Percentiles rank a stretch among this genome's conserved stretches.
phyloP scores from a whole-genome alignment of 2,113 vertebrate genomes.

The Solenodon paradoxus region DNA sequence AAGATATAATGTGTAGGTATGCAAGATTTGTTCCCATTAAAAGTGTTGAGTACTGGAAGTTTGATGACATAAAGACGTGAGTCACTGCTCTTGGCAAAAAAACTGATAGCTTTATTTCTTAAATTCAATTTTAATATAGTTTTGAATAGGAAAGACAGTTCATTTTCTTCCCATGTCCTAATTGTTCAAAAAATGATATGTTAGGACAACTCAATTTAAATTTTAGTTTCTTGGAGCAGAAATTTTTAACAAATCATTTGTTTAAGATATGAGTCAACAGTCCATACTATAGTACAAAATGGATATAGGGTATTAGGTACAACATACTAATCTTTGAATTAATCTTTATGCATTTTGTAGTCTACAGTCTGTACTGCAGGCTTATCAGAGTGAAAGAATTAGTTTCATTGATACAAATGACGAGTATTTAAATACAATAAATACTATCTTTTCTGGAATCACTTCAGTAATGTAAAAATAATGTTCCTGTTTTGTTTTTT shows the following conservation, averaged over 20 bases:
- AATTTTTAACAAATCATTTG: not conserved
- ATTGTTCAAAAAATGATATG: not conserved
- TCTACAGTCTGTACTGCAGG: not conserved
- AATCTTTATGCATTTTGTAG: no score
- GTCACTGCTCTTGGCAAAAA: not conserved
- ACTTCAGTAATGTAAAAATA: not conserved
- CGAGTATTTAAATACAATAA: not conserved
- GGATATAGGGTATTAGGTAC: no score
- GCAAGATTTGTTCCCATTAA: not conserved
- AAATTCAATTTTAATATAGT: not conserved
- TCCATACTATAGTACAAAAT: no score
- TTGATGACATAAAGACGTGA: not conserved
- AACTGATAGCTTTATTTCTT: not conserved
- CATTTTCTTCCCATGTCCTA: not conserved
- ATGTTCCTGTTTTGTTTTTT: not conserved
- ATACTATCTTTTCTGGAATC: not conserved
- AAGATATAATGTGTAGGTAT: not conserved
- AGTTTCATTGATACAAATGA: not conserved
- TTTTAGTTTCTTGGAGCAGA: not conserved
- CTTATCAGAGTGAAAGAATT: not conserved
- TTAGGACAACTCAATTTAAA: not conserved
- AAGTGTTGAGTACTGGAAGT: not conserved
- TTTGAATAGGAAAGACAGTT: not conserved
- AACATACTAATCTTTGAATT: no score
- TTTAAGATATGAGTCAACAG: not conserved